Evolutionary conservation across 2,888 invertebrate species (phyloP), one percentile per base, ranked within the genome.

Genomic region (Lepidochrysops patricia): DNA sequence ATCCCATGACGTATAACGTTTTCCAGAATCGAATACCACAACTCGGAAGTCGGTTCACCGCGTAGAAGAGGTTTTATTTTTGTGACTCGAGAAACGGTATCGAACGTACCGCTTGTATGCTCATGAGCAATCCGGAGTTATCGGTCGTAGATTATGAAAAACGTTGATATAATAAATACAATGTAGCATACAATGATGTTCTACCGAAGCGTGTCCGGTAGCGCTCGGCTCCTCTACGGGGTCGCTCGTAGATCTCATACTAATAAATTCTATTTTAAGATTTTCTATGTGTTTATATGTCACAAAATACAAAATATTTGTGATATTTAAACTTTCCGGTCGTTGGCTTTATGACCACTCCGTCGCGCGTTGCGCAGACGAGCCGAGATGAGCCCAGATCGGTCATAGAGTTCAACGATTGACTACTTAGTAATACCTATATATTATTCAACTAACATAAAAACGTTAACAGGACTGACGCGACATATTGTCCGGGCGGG

Each of bases 401-500:
- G 2, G 29, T 29, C 32, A 29, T 29, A 54, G 19, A 54, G 54
- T 54, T 5, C 19, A 32, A 32, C 19, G 63, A 58, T 63, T 57
- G 43, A 15, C 7, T 15, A 34, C n/a, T 43, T 43, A 19, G 15
- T n/a, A n/a, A 43, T 15, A 9, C 19, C 19, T 2, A 19, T 6
- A 7, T 13, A 12, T 43, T n/a, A n/a, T n/a, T n/a, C n/a, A 66
- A 64, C 57, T 62, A 12, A 68, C 15, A 32, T 54, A 71, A 71
- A 74, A 73, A 69, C 73, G 65, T 61, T 80, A 82, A 79, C 79
- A 77, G 77, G 83, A 84, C 83, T 86, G 84, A 19, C 19, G 43
- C 13, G 13, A 13, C 19, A 9, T 43, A 9, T 43, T n/a, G n/a
- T n/a, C n/a, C 19, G 37, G 37, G 15, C 37, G 7, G 9, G 37